These are phyloP conservation scores for Todiramphus chloris DNA, from an alignment of 2,113 vertebrate species.

Conservation along the genomic window DNA sequence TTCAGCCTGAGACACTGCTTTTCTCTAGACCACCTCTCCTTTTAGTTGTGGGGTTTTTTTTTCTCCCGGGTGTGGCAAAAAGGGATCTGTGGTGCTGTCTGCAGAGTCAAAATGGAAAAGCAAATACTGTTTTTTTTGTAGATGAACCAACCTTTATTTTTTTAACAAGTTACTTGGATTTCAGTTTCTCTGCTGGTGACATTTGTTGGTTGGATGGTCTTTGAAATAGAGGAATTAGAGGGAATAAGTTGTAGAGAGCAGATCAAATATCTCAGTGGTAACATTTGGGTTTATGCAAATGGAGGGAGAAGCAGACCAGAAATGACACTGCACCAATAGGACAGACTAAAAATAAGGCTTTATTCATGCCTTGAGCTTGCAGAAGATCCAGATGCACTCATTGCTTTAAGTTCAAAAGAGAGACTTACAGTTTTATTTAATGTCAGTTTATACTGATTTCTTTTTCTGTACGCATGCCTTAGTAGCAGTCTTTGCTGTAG, in stretches of 20 bases:
- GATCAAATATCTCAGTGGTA: background rate
- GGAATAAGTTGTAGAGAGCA: background rate
- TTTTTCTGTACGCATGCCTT: background rate
- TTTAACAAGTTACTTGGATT: background rate
- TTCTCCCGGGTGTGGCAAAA: background rate
- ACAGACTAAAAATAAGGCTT: background rate
- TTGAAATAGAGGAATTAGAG: constrained; percentile 18
- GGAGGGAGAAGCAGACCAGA: background rate
- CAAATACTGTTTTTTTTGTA: background rate
- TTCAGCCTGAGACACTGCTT: background rate
- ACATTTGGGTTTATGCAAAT: background rate
- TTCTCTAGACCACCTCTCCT: background rate
- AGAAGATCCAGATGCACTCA: background rate
- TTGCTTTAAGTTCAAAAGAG: background rate
- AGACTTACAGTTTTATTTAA: background rate
- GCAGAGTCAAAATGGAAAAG: background rate
- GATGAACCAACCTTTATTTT: background rate
- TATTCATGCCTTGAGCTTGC: background rate
- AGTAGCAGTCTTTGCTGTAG: background rate
- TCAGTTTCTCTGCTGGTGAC: background rate
- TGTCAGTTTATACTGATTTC: background rate
- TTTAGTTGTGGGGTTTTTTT: background rate
- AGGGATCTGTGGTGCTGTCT: background rate
- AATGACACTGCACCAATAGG: background rate
- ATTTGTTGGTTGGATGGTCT: constrained; percentile 12